phyloP scores from a whole-genome alignment of 2,888 invertebrate species.

The Drosophila buzzatii region DNA sequence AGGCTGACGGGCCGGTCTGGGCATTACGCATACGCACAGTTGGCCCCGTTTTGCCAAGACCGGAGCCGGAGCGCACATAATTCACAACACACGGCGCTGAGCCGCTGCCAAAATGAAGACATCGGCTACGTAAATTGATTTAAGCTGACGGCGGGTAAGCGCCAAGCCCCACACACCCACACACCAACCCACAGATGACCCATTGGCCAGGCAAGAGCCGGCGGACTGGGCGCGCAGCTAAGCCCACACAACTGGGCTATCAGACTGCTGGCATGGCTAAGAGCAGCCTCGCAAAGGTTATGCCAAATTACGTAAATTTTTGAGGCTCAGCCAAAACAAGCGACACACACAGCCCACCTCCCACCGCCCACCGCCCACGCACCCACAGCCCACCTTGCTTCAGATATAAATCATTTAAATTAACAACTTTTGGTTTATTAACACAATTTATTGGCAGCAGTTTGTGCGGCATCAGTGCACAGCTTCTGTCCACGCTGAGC shows the following conservation, averaged over 20 bases:
- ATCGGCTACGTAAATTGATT: slow-evolving; percentile 80
- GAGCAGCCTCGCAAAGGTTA: slow-evolving; percentile 60
- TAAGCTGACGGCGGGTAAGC: slow-evolving; percentile 71
- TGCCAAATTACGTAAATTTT: slow-evolving; percentile 80
- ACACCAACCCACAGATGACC: slow-evolving; percentile 55
- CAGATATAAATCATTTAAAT: slow-evolving; percentile 84
- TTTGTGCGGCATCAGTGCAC: slow-evolving; percentile 76
- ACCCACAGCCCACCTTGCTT: slow-evolving; percentile 9
- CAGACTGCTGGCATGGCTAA: slow-evolving; percentile 27
- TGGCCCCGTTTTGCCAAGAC: slow-evolving; percentile 50
- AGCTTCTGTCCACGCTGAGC: slow-evolving; percentile 57
- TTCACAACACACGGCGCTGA: slow-evolving; percentile 77
- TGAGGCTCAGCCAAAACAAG: slow-evolving; percentile 72
- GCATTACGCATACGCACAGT: slow-evolving; percentile 79
- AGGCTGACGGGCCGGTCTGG: slow-evolving; percentile 41
- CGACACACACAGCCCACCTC: slow-evolving; percentile 25
- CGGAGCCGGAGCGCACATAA: slow-evolving; percentile 61
- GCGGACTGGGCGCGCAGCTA: slow-evolving; percentile 13
- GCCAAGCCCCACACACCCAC: slow-evolving; percentile 9
- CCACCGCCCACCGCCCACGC: background rate
- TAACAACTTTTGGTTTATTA: slow-evolving; percentile 84
- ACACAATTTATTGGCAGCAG: slow-evolving; percentile 83
- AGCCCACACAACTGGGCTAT: slow-evolving; percentile 46
- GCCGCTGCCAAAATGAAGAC: slow-evolving; percentile 71
- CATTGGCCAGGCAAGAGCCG: slow-evolving; percentile 54